phyloP scores from a whole-genome alignment of 2,797 vertebrate genomes.

The Ambastaia sidthimunki region DNA sequence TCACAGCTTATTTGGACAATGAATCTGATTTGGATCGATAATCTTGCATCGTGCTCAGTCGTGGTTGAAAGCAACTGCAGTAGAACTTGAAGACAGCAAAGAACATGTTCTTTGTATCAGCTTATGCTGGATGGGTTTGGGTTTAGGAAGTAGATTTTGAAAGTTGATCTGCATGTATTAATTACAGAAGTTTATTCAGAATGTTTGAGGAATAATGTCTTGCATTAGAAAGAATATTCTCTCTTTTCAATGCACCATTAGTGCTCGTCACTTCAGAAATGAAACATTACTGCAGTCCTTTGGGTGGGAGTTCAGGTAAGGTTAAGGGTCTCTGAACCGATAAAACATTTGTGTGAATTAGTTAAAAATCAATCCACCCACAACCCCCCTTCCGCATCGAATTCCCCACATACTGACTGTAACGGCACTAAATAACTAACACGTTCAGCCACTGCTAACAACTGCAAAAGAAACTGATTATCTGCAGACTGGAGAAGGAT shows the following conservation, averaged over 20 bases:
- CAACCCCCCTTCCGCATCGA: slow-evolving; percentile 39
- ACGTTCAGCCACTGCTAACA: slow-evolving; percentile 36
- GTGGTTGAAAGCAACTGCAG: slow-evolving; percentile 7
- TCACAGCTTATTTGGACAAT: background rate
- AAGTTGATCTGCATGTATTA: background rate
- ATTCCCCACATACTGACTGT: slow-evolving; percentile 34
- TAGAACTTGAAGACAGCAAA: background rate
- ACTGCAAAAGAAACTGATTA: slow-evolving; percentile 44
- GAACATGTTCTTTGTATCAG: background rate
- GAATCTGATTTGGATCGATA: slow-evolving; percentile 30
- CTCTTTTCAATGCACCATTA: slow-evolving; percentile 27
- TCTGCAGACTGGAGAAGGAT: slow-evolving; percentile 18
- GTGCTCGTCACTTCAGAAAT: slow-evolving; percentile 48
- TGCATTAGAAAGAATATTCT: background rate
- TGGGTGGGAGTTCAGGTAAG: slow-evolving; percentile 50
- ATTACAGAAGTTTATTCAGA: background rate
- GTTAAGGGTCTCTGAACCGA: slow-evolving; percentile 62
- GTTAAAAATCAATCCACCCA: slow-evolving; percentile 58
- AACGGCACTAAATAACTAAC: slow-evolving; percentile 45
- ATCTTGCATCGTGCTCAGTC: background rate
- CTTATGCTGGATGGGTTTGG: background rate
- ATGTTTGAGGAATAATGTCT: slow-evolving; percentile 6
- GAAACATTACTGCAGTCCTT: slow-evolving; percentile 68
- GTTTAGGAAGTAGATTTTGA: background rate
- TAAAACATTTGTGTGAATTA: slow-evolving; percentile 66